Conservation (phyloP, 30 jellyfish, hydroid and myxozoan species). For the Catostylus mosaicus region DNA sequence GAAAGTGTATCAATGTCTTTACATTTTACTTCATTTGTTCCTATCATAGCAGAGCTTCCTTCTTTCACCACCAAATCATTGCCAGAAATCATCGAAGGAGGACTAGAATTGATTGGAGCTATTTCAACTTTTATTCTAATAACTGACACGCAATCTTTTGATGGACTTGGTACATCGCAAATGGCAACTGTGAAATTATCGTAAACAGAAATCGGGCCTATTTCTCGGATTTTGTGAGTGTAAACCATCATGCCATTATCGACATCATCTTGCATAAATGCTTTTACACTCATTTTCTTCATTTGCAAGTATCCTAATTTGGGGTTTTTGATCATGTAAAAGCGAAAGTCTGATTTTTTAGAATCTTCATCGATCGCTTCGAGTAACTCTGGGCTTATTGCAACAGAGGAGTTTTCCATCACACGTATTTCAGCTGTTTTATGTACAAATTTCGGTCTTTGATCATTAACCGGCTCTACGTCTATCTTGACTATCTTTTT, state of each 20-base stretch:
- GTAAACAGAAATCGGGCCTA: conserved; percentile 37
- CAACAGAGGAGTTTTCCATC: conserved; percentile 66
- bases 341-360: neutral
- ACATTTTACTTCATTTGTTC: neutral
- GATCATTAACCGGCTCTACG: conserved; percentile 46
- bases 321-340: conserved; percentile 27
- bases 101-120: conserved; percentile 47
- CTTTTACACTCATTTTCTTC: neutral
- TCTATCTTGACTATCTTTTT: conserved; percentile 6
- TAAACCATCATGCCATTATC: conserved; percentile 30
- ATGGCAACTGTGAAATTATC: conserved; percentile 47
- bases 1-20: conserved; percentile 42
- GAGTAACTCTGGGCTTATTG: conserved; percentile 17
- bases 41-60: conserved; percentile 13
- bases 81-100: conserved; percentile 26
- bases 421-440: conserved; percentile 10
- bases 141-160: conserved; percentile 23
- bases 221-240: conserved; percentile 9
- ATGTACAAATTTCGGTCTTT: conserved; percentile 36
- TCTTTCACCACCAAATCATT: conserved; percentile 19
- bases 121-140: conserved; percentile 24
- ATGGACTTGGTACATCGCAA: conserved; percentile 18
- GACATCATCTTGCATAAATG: conserved; percentile 32
- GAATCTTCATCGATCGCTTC: conserved; percentile 62
- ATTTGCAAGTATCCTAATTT: conserved; percentile 10